Conservation (phyloP, 92 coral and sea anemone genomes). For the Phymanthus crucifer region DNA sequence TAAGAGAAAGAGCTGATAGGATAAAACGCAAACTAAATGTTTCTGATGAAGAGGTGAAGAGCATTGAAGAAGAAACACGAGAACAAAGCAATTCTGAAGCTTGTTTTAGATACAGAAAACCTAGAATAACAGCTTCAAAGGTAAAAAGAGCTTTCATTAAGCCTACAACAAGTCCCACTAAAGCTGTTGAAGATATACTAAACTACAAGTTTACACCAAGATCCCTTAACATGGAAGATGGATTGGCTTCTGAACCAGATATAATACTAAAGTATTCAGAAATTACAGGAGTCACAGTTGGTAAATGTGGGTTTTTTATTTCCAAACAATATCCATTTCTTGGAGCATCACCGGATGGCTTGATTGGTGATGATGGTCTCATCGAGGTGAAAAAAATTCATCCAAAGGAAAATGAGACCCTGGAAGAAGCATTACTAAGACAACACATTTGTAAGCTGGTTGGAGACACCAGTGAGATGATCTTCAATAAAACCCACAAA, state of each 20-base stretch:
- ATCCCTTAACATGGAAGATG: constrained; percentile 52
- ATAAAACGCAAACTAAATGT: constrained; percentile 31
- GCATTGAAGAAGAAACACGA: constrained; percentile 40
- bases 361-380: constrained; percentile 39
- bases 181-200: constrained; percentile 53
- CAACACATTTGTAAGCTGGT: constrained; percentile 33
- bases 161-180: constrained; percentile 44
- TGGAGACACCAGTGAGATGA: constrained; percentile 24
- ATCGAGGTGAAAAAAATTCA: constrained; percentile 55
- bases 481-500: constrained; percentile 45
- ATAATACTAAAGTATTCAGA: constrained; percentile 40
- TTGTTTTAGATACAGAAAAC: constrained; percentile 36
- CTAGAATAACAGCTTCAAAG: constrained; percentile 43
- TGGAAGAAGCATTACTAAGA: constrained; percentile 52
- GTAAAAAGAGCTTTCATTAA: constrained; percentile 34
- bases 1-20: constrained; percentile 31
- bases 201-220: constrained; percentile 29
- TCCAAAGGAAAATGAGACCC: constrained; percentile 35
- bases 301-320: constrained; percentile 58
- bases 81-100: constrained; percentile 38
- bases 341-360: constrained; percentile 70
- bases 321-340: constrained; percentile 55
- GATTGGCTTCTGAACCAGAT: constrained; percentile 42
- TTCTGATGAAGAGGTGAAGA: constrained; percentile 35
- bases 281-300: constrained; percentile 35